Evolutionary conservation across 2,888 invertebrate genomes (phyloP).

Genomic region (Brenthis daphne): DNA sequence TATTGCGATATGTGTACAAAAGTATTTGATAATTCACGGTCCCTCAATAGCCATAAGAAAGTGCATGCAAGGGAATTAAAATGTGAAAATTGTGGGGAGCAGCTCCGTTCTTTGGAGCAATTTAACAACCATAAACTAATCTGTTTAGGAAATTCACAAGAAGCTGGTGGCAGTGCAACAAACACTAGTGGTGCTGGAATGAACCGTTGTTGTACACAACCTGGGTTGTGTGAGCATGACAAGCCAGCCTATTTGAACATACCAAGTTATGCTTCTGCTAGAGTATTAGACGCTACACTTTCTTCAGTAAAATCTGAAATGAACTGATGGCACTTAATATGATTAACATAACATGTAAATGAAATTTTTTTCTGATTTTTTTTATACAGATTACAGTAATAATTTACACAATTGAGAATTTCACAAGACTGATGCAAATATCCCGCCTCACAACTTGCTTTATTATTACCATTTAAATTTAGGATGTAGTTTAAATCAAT

Average conservation of each 20-base stretch:
- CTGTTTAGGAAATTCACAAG: constrained; percentile 64
- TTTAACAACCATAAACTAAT: constrained; percentile 78
- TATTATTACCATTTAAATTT: constrained; percentile 81
- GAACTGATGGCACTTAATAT: constrained; percentile 61
- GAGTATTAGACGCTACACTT: constrained; percentile 75
- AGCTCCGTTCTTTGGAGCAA: constrained; percentile 77
- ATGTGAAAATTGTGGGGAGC: constrained; percentile 78
- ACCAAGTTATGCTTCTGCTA: constrained; percentile 74
- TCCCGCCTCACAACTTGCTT: constrained; percentile 83
- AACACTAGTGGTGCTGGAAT: constrained; percentile 48
- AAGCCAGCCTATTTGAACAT: constrained; percentile 79
- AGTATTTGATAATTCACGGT: constrained; percentile 80
- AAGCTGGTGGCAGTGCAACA: constrained; percentile 57
- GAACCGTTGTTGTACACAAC: constrained; percentile 74
- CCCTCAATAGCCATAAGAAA: constrained; percentile 79
- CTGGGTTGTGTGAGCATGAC: constrained; percentile 78
- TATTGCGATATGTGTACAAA: constrained; percentile 82
- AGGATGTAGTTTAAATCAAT: constrained; percentile 73
- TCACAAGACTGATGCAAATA: constrained; percentile 83
- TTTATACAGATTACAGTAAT: constrained; percentile 77
- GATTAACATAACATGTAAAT: constrained; percentile 25
- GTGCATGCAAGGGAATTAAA: constrained; percentile 80
- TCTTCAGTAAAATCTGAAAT: constrained; percentile 76
- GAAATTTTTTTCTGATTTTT: constrained; percentile 45
- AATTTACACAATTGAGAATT: constrained; percentile 79